Base-by-base conservation (phyloP, 2,888 invertebrate genomes). In the Trissolcus brochymenae region DNA sequence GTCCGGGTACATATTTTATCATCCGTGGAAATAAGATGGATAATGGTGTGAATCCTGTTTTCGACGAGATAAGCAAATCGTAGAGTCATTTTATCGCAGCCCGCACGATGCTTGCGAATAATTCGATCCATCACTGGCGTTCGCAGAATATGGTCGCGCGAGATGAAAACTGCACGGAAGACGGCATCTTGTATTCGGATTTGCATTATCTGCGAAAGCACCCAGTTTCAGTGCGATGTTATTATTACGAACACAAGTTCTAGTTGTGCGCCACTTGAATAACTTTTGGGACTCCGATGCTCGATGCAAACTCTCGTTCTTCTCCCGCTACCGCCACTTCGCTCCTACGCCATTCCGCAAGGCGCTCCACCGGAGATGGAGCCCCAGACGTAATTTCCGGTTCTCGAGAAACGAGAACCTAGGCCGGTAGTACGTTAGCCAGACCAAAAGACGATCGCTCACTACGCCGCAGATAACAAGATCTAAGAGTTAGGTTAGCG, bases 341-440 rank as follows among this genome's bases (percentile, higher is more conserved):
- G 14, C 16, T 71, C 54, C 67, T 41, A 61, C 67, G 73, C n/a
- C 75, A 80, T 81, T 78, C 71, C 75, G 72, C 64, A 74, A 79
- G 79, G 72, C 76, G 82, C 86, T 86, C 87, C 87, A 87, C 88
- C 88, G 88, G 88, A 88, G 87, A 88, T 88, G 87, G 87, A 88
- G 87, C 83, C 83, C 87, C 87, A 87, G 87, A 87, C 86, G 86
- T 88, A 88, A 87, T 88, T 88, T 88, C 88, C 88, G 88, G 86
- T 87, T 86, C 85, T 81, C 80, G 77, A 79, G 80, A 81, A 35
- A 79, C 79, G 76, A 80, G 70, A 78, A 76, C 65, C 74, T 66
- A 72, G 62, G 43, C 66, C 77, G 79, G 75, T 77, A 72, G 83
- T 84, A 81, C 84, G 86, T 85, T 87, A 85, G 84, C 83, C 84